Conservation (phyloP, 2,797 vertebrate species). For the Ispidina lecontei region DNA sequence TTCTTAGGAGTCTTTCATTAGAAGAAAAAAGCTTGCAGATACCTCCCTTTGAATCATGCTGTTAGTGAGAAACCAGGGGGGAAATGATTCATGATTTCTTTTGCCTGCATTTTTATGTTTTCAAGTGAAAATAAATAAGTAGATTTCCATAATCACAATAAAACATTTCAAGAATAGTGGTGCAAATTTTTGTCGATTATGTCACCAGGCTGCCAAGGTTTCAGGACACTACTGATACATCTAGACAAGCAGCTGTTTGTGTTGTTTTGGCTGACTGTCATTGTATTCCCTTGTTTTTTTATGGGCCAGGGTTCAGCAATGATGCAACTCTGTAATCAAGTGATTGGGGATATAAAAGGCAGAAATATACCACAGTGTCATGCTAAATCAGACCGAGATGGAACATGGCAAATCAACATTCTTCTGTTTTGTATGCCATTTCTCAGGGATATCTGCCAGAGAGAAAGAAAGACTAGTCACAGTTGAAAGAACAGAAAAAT, state of each 20-base stretch:
- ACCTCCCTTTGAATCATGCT: slow-evolving; percentile 21
- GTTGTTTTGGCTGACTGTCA: slow-evolving; percentile 37
- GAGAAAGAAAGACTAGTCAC: not conserved
- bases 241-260: slow-evolving; percentile 63
- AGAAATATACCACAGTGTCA: slow-evolving; percentile 1
- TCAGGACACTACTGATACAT: slow-evolving; percentile 27
- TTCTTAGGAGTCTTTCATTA: slow-evolving; percentile 21
- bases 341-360: slow-evolving; percentile 33
- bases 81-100: slow-evolving; percentile 21
- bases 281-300: slow-evolving; percentile 34
- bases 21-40: not conserved
- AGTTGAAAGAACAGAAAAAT: not conserved
- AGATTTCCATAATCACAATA: slow-evolving; percentile 28
- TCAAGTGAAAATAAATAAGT: slow-evolving; percentile 41
- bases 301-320: slow-evolving; percentile 42
- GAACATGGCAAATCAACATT: slow-evolving; percentile 11
- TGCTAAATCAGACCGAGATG: slow-evolving; percentile 27
- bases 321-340: slow-evolving; percentile 44
- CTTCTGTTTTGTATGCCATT: not conserved
- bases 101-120: slow-evolving; percentile 22
- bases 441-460: not conserved
- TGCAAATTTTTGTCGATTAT: not conserved
- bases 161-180: not conserved
- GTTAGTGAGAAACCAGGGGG: not conserved
- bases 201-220: not conserved